phyloP scores from a whole-genome alignment of 1,140 invertebrate genomes.

The Sweltsa coloradensis region DNA sequence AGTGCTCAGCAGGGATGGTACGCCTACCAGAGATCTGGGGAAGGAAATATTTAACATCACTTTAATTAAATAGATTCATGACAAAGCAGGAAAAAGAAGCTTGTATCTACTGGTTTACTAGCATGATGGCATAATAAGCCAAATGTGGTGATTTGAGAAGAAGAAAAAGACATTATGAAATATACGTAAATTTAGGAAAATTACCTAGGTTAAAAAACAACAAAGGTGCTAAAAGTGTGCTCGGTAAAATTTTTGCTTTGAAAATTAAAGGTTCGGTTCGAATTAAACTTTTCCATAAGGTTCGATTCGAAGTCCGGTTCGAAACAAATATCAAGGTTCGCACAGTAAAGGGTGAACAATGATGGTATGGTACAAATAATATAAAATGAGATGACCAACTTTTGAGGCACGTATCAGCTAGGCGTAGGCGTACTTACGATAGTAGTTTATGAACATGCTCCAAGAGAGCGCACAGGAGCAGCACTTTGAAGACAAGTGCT shows the following conservation, averaged over 20 bases:
- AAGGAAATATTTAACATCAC: no score
- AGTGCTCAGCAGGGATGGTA: not conserved
- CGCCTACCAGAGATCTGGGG: not conserved
- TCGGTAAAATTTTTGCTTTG: no score
- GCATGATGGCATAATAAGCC: not conserved
- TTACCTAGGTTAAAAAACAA: no score
- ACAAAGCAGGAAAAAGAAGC: not conserved
- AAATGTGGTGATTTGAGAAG: not conserved
- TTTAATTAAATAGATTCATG: no score
- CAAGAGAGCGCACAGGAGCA: conserved; percentile 61
- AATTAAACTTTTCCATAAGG: not conserved
- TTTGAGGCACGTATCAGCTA: not conserved
- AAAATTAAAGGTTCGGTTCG: not conserved
- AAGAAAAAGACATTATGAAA: not conserved
- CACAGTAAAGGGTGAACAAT: conserved; percentile 5
- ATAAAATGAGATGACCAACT: conserved; percentile 10
- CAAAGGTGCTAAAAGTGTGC: no score
- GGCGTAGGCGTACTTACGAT: conserved; percentile 27
- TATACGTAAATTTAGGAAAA: no score
- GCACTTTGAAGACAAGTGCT: conserved; percentile 77
- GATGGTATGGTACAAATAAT: conserved; percentile 8
- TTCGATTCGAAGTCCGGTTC: not conserved
- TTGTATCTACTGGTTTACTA: not conserved
- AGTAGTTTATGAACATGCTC: conserved; percentile 64
- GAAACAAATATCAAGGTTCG: conserved; percentile 2